phyloP scores from a whole-genome alignment of 2,113 vertebrate species.

The Myotis davidii region DNA sequence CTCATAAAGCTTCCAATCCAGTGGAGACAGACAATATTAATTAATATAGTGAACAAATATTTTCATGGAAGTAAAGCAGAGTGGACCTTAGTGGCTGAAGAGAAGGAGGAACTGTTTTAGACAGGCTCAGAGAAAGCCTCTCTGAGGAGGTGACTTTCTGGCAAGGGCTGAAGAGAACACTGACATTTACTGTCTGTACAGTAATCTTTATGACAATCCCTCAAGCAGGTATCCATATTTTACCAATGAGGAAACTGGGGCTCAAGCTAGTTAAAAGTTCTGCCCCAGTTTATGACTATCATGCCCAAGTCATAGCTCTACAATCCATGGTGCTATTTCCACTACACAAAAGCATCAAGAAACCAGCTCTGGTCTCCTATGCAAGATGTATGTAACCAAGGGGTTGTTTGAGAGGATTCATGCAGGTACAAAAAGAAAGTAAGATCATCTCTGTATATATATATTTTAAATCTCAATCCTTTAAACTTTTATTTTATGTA shows the following conservation, averaged over 20 bases:
- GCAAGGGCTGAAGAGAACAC: background rate
- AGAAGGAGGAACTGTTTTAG: background rate
- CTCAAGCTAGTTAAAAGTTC: background rate
- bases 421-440: conserved; percentile 7
- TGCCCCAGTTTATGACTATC: conserved; percentile 22
- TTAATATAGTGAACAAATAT: background rate
- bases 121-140: background rate
- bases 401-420: background rate
- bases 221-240: background rate
- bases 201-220: background rate
- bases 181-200: background rate
- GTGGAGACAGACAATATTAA: background rate
- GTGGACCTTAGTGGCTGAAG: background rate
- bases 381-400: background rate
- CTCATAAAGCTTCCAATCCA: background rate
- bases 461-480: background rate
- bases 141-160: background rate
- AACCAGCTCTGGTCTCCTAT: background rate
- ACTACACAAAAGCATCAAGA: background rate
- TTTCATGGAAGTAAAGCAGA: conserved; percentile 3
- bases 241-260: conserved; percentile 22
- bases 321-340: background rate
- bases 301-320: background rate
- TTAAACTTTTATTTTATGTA: background rate
- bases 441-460: background rate